These are phyloP conservation scores for Pseudomyrmex gracilis DNA, from an alignment of 1,140 invertebrate genomes.

Conservation along the genomic window DNA sequence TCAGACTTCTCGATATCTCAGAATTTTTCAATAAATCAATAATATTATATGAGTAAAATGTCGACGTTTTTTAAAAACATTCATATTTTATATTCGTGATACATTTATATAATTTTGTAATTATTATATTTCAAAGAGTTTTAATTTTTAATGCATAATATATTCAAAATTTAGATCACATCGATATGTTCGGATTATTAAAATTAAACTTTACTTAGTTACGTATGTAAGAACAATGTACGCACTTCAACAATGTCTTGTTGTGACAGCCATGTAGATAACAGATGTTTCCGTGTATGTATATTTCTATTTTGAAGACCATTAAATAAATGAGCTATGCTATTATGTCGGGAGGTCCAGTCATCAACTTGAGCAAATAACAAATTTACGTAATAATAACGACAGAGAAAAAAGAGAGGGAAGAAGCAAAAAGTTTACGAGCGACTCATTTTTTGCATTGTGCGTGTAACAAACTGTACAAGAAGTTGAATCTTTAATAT, in stretches of 20 bases:
- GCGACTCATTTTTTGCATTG: slow-evolving; percentile 33
- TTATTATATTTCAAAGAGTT: too few species aligned
- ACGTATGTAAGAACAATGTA: too few species aligned
- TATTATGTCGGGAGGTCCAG: background rate
- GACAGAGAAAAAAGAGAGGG: background rate
- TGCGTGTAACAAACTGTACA: slow-evolving; percentile 43
- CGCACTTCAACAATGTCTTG: background rate
- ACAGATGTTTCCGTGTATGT: background rate
- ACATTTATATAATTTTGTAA: too few species aligned
- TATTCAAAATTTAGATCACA: too few species aligned
- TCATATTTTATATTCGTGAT: too few species aligned
- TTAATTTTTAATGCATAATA: too few species aligned
- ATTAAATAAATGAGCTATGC: slow-evolving; percentile 19
- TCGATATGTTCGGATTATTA: too few species aligned
- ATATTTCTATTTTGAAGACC: background rate
- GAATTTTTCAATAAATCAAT: too few species aligned
- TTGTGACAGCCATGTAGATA: background rate
- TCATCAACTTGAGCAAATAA: slow-evolving; percentile 26
- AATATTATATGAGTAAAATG: too few species aligned
- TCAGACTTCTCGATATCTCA: background rate
- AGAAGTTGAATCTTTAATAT: slow-evolving; percentile 33
- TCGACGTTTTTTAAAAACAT: too few species aligned
- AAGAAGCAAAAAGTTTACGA: background rate
- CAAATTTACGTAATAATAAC: slow-evolving; percentile 35
- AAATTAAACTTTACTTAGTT: too few species aligned